Conservation (phyloP, 64 coral and sea anemone species). For the Montipora cactus region DNA sequence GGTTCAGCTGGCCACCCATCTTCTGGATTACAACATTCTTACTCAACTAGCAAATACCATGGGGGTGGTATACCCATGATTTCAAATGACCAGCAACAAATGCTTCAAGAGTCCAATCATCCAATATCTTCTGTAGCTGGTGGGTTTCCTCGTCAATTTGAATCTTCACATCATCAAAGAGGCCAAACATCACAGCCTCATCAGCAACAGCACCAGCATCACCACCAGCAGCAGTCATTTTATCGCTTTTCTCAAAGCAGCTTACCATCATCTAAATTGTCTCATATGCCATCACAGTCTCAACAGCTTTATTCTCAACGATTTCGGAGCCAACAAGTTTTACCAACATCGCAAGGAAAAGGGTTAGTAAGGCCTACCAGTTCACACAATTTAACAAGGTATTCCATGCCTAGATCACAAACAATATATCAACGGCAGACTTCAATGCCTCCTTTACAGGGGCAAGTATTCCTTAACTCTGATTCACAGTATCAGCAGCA, state of each 20-base stretch:
- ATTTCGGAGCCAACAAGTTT: slow-evolving; percentile 28
- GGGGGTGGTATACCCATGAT: slow-evolving; percentile 36
- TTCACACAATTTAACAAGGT: slow-evolving; percentile 14
- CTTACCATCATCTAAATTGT: slow-evolving; percentile 40
- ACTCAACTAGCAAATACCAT: slow-evolving; percentile 25
- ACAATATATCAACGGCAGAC: slow-evolving; percentile 76
- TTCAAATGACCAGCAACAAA: slow-evolving; percentile 57
- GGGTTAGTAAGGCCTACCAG: background rate
- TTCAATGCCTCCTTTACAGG: slow-evolving; percentile 84
- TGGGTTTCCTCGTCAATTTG: slow-evolving; percentile 25
- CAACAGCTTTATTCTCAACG: slow-evolving; percentile 30
- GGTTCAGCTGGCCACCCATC: slow-evolving; percentile 29
- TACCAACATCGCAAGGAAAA: slow-evolving; percentile 27
- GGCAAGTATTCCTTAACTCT: slow-evolving; percentile 36
- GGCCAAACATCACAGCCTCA: slow-evolving; percentile 35
- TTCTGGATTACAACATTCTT: slow-evolving; percentile 1
- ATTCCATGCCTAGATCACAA: slow-evolving; percentile 53
- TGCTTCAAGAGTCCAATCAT: slow-evolving; percentile 62
- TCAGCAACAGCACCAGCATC: slow-evolving; percentile 34
- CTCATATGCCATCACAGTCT: slow-evolving; percentile 65
- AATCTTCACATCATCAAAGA: slow-evolving; percentile 28
- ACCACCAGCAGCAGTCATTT: slow-evolving; percentile 40
- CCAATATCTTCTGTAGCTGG: slow-evolving; percentile 4
- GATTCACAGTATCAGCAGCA: slow-evolving; percentile 55
- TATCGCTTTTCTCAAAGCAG: slow-evolving; percentile 41